These are phyloP conservation scores for Corynorhinus townsendii DNA, from an alignment of 2,113 vertebrate species.

Conservation along the genomic window DNA sequence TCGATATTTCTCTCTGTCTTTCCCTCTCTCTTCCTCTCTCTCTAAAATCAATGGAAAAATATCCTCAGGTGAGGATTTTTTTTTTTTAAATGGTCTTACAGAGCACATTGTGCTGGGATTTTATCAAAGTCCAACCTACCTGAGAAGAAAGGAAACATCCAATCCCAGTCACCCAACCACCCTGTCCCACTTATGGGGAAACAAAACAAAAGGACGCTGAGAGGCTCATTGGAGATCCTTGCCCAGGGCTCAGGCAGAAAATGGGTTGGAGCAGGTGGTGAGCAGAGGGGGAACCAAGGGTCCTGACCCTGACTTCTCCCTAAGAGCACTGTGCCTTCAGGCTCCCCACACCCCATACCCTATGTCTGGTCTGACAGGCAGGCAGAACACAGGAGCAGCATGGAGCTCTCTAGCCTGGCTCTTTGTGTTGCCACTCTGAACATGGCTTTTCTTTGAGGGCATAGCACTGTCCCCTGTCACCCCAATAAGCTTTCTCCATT, in stretches of 20 bases:
- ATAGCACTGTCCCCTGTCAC: neutral
- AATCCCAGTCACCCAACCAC: too few species aligned
- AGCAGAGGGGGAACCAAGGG: neutral
- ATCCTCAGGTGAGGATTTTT: too few species aligned
- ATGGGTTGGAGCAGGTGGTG: neutral
- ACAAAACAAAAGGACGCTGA: neutral
- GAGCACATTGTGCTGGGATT: too few species aligned
- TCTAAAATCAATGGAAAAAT: too few species aligned
- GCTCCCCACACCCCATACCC: neutral
- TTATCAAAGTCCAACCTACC: too few species aligned
- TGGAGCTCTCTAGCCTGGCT: neutral
- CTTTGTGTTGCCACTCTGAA: neutral
- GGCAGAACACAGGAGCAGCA: neutral
- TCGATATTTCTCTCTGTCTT: too few species aligned
- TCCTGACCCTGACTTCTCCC: neutral
- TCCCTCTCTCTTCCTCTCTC: too few species aligned
- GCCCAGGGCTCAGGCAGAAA: neutral
- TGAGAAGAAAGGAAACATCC: neutral
- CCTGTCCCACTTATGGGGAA: neutral
- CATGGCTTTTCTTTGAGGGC: neutral
- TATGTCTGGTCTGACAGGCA: neutral
- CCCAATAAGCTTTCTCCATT: neutral
- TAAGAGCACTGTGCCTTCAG: neutral
- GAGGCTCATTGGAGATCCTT: neutral
- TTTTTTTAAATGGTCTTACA: too few species aligned